Evolutionary conservation across 2,888 invertebrate species (phyloP).

Genomic region (Sarcophaga variegata): DNA sequence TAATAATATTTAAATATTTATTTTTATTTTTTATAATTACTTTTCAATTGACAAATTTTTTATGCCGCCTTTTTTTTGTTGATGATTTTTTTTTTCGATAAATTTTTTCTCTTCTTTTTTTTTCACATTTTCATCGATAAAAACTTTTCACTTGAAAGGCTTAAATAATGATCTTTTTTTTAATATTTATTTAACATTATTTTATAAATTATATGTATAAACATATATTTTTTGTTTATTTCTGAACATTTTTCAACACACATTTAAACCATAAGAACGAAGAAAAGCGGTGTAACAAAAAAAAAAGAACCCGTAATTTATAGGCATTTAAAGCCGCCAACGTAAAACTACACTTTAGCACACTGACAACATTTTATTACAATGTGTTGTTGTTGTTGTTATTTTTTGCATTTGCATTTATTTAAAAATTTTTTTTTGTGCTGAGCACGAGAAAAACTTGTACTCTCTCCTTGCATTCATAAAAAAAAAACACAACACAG

Average conservation of each 20-base stretch:
- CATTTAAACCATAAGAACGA: too few relatives aligned
- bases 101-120: conserved; percentile 20
- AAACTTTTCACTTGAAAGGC: too few relatives aligned
- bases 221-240: too few relatives aligned
- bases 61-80: conserved; percentile 3
- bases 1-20: not conserved
- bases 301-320: conserved; percentile 37
- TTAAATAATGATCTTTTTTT: too few relatives aligned
- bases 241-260: too few relatives aligned
- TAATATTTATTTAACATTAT: too few relatives aligned
- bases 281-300: too few relatives aligned
- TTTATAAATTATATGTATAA: too few relatives aligned
- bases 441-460: not conserved
- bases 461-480: not conserved
- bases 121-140: not conserved
- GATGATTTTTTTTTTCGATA: not conserved
- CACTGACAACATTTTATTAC: not conserved
- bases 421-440: not conserved
- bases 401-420: not conserved
- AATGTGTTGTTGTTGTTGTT: not conserved
- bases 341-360: conserved; percentile 34
- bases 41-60: not conserved
- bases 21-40: not conserved
- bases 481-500: conserved; percentile 7
- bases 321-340: conserved; percentile 57